Conservation (phyloP, 2,113 vertebrate species). For the Stigmatopora argus region DNA sequence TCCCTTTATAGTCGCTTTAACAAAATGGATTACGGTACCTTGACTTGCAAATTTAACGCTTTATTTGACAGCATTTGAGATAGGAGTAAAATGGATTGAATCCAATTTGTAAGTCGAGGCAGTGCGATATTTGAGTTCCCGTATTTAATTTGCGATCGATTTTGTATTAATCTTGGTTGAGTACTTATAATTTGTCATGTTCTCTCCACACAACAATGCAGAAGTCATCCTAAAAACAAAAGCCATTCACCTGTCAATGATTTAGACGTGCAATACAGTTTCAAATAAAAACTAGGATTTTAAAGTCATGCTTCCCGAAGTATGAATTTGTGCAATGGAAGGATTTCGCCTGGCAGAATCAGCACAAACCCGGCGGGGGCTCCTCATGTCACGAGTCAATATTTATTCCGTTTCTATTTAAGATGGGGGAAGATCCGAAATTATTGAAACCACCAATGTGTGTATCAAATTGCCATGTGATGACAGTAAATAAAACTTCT, state of each 20-base stretch:
- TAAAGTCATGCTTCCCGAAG: constrained; percentile 25
- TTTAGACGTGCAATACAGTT: constrained; percentile 17
- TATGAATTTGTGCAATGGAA: constrained; percentile 22
- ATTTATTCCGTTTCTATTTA: constrained; percentile 72
- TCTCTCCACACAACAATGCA: constrained; percentile 10
- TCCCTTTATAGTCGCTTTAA: constrained; percentile 23
- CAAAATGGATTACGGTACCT: background rate
- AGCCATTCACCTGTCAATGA: constrained; percentile 27
- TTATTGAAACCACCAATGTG: constrained; percentile 62
- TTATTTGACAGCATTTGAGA: background rate
- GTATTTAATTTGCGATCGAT: background rate
- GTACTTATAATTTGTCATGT: constrained; percentile 17
- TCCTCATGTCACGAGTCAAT: constrained; percentile 55
- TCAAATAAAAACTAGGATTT: background rate
- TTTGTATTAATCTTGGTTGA: constrained; percentile 2
- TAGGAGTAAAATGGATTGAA: no score
- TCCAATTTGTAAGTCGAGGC: background rate
- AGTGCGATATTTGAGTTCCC: background rate
- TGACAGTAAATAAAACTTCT: constrained; percentile 63
- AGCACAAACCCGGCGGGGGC: constrained; percentile 34
- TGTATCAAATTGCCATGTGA: constrained; percentile 70
- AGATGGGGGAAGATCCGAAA: constrained; percentile 50
- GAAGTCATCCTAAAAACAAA: constrained; percentile 10
- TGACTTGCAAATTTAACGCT: background rate
- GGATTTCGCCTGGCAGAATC: constrained; percentile 18